Percentiles rank a stretch among this genome's conserved stretches.
These are phyloP conservation scores for Propithecus perrieri DNA, from an alignment of 2,797 vertebrate species.

Conservation along the genomic window DNA sequence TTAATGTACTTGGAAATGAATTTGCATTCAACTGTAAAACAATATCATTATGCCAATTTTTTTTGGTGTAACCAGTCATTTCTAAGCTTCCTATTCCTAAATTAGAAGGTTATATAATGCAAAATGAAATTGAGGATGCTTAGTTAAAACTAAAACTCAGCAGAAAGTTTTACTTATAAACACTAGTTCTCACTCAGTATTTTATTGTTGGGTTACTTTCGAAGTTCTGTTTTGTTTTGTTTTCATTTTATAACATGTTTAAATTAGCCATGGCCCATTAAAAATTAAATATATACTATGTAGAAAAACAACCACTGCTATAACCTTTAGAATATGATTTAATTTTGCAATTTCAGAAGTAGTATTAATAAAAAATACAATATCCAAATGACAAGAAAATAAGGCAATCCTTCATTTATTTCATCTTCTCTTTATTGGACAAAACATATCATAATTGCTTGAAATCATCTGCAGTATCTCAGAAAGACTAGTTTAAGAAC, in stretches of 20 bases:
- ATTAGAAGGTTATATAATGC: slow-evolving; percentile 35
- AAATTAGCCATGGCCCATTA: slow-evolving; percentile 30
- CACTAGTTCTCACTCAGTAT: not conserved
- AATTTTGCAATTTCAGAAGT: not conserved
- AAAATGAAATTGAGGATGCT: slow-evolving; percentile 25
- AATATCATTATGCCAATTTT: slow-evolving; percentile 46
- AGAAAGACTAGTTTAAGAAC: slow-evolving; percentile 71
- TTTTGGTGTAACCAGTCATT: not conserved
- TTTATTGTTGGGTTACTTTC: not conserved
- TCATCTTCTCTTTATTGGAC: slow-evolving; percentile 50
- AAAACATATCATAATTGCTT: slow-evolving; percentile 67
- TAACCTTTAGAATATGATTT: slow-evolving; percentile 27
- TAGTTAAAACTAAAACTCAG: slow-evolving; percentile 16
- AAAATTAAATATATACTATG: not conserved
- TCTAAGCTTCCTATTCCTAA: slow-evolving; percentile 33
- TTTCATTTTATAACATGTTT: not conserved
- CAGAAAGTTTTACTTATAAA: slow-evolving; percentile 41
- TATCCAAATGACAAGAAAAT: not conserved
- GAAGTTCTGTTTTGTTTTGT: not conserved
- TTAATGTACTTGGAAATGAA: slow-evolving; percentile 71
- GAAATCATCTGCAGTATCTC: slow-evolving; percentile 44
- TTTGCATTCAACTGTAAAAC: slow-evolving; percentile 73
- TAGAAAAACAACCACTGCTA: not conserved
- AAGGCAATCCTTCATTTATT: not conserved
- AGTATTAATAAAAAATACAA: slow-evolving; percentile 24